These are phyloP conservation scores for Micropoecilia bifurca DNA, from an alignment of 2,797 vertebrate genomes.

Conservation along the genomic window DNA sequence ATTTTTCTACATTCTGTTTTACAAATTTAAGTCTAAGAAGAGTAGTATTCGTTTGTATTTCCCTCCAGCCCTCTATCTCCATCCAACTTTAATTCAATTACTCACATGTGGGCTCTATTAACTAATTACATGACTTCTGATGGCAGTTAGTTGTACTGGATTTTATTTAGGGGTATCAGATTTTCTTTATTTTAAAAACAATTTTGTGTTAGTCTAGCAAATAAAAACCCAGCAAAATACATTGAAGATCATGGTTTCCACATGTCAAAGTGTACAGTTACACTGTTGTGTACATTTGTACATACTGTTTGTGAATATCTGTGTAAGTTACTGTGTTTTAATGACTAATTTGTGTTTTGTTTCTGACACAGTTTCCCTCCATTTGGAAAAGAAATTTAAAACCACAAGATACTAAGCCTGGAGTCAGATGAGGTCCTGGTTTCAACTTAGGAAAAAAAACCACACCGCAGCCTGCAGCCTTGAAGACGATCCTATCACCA, in stretches of 20 bases:
- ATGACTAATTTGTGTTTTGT: conserved; percentile 14
- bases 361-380: conserved; percentile 76
- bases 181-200: background rate
- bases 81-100: background rate
- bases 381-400: conserved; percentile 83
- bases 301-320: background rate
- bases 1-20: background rate
- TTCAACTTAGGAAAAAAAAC: background rate
- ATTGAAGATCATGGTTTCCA: background rate
- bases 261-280: background rate
- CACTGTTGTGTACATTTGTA: background rate
- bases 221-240: background rate
- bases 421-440: conserved; percentile 72
- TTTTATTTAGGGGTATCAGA: background rate
- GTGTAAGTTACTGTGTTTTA: background rate
- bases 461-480: conserved; percentile 16
- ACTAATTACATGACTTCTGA: background rate
- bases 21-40: background rate
- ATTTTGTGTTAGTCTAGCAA: background rate
- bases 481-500: background rate
- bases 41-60: background rate
- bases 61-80: background rate
- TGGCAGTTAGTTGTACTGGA: background rate
- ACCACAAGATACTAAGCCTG: conserved; percentile 72
- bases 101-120: background rate